These are phyloP conservation scores for Morelia viridis DNA, from an alignment of 2,797 vertebrate species.

Conservation along the genomic window DNA sequence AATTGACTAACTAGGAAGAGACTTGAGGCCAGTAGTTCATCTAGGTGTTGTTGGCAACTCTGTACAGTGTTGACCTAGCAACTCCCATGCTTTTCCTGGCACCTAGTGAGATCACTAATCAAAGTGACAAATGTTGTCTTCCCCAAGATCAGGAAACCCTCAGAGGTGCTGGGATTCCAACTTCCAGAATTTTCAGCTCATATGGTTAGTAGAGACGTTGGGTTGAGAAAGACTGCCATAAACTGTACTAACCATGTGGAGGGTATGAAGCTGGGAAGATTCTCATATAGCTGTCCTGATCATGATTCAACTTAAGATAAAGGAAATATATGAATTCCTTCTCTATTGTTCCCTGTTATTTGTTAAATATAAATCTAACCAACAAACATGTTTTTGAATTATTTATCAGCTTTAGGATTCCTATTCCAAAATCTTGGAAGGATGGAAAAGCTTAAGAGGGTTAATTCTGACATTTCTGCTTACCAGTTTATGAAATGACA, in stretches of 20 bases:
- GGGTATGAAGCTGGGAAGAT: not conserved
- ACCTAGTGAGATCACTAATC: not conserved
- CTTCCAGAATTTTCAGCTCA: not conserved
- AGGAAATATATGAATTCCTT: constrained; percentile 19
- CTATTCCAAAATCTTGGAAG: constrained; percentile 34
- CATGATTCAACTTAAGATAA: not conserved
- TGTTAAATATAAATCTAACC: not conserved
- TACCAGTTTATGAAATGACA: constrained; percentile 49
- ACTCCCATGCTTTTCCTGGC: not conserved
- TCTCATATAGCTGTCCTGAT: not conserved
- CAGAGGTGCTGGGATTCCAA: not conserved
- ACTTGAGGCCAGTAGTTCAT: not conserved
- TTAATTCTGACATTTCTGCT: constrained; percentile 52
- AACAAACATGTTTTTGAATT: constrained; percentile 43
- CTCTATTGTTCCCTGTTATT: constrained; percentile 12
- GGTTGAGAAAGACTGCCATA: not conserved
- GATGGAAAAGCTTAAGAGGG: constrained; percentile 52
- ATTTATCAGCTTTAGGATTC: constrained; percentile 44
- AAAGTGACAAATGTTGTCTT: not conserved
- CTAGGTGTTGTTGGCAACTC: not conserved
- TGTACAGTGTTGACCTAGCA: not conserved
- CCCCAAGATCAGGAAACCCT: not conserved
- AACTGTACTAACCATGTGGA: not conserved
- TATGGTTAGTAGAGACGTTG: not conserved
- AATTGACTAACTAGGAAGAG: not conserved